phyloP scores from a whole-genome alignment of 2,113 vertebrate genomes.

The Lasiurus borealis region DNA sequence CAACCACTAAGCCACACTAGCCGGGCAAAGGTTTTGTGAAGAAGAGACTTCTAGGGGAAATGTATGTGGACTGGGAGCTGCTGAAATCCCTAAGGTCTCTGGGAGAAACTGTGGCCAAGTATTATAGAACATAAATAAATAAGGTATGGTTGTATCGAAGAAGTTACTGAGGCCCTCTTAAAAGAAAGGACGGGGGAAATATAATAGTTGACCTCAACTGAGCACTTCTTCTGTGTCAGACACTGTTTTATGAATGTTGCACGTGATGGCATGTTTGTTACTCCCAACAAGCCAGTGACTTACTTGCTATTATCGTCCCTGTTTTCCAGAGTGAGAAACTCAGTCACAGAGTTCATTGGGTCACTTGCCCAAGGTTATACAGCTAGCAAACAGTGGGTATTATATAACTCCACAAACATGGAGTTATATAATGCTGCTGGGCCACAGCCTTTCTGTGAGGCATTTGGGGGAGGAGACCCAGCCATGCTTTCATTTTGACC shows the following conservation, averaged over 20 bases:
- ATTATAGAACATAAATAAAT: background rate
- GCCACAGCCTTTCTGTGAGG: background rate
- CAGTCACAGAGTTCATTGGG: background rate
- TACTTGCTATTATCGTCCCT: background rate
- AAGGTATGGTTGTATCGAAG: background rate
- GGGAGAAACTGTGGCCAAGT: background rate
- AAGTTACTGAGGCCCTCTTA: background rate
- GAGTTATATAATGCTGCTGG: fast-evolving
- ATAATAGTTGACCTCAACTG: background rate
- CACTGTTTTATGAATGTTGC: background rate
- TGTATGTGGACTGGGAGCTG: background rate
- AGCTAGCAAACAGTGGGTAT: background rate
- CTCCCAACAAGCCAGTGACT: background rate
- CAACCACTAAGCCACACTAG: no score
- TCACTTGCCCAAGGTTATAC: background rate
- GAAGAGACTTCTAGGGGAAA: background rate
- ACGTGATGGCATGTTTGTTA: background rate
- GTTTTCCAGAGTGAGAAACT: background rate
- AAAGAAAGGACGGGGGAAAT: background rate
- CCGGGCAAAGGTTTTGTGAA: background rate
- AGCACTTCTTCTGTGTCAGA: background rate
- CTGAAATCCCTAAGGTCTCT: background rate
- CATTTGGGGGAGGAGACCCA: background rate
- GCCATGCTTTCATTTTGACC: background rate
- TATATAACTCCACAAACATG: no score